Base-by-base conservation (phyloP, 1,140 invertebrate species). In the Sycobia sp. region DNA sequence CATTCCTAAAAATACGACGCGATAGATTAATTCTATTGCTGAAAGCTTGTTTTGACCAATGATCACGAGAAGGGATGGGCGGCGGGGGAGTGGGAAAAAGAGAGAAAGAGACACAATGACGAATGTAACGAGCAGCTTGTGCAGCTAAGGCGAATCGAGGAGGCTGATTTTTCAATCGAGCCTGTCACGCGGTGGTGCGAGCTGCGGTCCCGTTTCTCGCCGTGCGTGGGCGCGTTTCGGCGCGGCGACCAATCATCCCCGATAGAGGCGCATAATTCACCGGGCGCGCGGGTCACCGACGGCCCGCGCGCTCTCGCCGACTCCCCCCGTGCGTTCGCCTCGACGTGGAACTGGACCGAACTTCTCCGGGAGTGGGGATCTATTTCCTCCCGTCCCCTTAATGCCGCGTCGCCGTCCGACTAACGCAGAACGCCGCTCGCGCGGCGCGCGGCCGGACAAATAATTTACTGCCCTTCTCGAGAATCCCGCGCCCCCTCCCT, bases 351-450 rank as follows among this genome's bases (percentile, higher is more conserved):
- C 32, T n/a, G 5, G n/a, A 22, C 22, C 36, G 23, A 13, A 23
- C 27, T 27, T 47, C 11, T 18, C 13, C 43, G 3, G 9, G 34
- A 4, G 14, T 18, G n/a, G 7, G 20, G 14, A 25, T 14, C 25
- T 20, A 22, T 36, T 23, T 36, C 5, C 16, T 36, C 20, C 20
- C 41, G 2, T 57, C 41, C 7, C 44, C 22, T 56, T 34, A 14
- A 78, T 78, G 76, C 74, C 78, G 76, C 79, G 76, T 71, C 73
- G 72, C 71, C 66, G 65, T 68, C 60, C 41, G 58, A 67, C 50
- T 67, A 67, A 66, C 66, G 54, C 5, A 13, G 18, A 20, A 3
- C 23, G 49, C n/a, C n/a, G n/a, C n/a, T 22, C 54, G 44, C 41
- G 43, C 29, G 11, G 39, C 13, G n/a, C 39, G 10, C 25, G 16